Evolutionary conservation across 2,113 vertebrate species (phyloP).

Genomic region (Vidua chalybeata): DNA sequence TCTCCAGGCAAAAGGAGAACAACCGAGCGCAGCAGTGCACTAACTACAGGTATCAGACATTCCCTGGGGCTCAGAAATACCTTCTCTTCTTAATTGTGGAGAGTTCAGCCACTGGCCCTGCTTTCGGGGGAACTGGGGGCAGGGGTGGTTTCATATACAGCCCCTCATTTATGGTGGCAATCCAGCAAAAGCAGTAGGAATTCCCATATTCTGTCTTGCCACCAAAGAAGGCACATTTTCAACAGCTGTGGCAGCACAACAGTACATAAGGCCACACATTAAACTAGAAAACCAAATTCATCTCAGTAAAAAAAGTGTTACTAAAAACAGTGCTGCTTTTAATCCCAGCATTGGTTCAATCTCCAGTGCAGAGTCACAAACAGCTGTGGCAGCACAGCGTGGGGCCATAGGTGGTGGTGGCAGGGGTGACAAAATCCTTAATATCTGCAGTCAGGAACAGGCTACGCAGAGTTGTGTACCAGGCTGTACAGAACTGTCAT

Average conservation of each 20-base stretch:
- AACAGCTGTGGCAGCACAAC: constrained; percentile 30
- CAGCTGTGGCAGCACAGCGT: not conserved
- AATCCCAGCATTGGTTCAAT: not conserved
- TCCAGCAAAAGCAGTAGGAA: constrained; percentile 34
- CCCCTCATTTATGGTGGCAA: not conserved
- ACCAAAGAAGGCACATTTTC: not conserved
- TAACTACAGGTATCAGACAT: constrained; percentile 1
- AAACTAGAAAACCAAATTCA: not conserved
- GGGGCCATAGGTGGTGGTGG: not conserved
- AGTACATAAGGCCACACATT: not conserved
- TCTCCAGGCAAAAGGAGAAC: constrained; percentile 14
- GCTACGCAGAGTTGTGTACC: not conserved
- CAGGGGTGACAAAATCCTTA: not conserved
- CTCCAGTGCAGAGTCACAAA: not conserved
- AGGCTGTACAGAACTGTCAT: not conserved
- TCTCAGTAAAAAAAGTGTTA: not conserved
- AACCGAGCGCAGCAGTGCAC: not conserved
- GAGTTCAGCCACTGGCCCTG: not conserved
- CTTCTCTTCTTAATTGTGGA: not conserved
- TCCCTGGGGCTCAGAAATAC: constrained; percentile 26
- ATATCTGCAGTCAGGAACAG: not conserved
- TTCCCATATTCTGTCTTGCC: constrained; percentile 8
- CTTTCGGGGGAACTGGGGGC: not conserved
- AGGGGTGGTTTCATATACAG: not conserved
- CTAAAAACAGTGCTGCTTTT: not conserved